Percentiles rank a stretch among this genome's conserved stretches.
These are phyloP conservation scores for Cebus imitator DNA, from an alignment of 2,113 vertebrate genomes.

Conservation along the genomic window DNA sequence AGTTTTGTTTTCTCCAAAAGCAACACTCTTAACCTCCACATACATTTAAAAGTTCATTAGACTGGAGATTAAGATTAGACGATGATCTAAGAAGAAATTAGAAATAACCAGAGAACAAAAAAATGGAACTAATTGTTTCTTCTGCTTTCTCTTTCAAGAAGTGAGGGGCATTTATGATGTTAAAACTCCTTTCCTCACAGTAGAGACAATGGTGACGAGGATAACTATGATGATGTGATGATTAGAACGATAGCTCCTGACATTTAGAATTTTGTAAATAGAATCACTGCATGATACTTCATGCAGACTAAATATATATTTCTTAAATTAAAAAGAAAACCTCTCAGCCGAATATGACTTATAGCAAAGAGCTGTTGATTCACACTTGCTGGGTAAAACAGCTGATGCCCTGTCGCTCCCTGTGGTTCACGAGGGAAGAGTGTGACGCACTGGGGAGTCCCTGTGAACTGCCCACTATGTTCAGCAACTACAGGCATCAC, in stretches of 20 bases:
- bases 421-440: background rate
- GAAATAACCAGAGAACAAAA: background rate
- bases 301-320: conserved; percentile 35
- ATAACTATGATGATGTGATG: rapidly evolving
- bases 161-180: background rate
- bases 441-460: background rate
- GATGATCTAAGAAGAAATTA: background rate
- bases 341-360: background rate
- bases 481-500: background rate
- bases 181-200: background rate
- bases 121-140: background rate
- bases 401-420: background rate
- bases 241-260: background rate
- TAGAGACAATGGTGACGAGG: background rate
- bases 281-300: background rate
- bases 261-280: conserved; percentile 7
- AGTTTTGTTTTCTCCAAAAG: background rate
- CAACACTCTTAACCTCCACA: background rate
- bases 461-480: background rate
- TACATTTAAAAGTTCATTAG: background rate
- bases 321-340: conserved; percentile 18
- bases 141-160: background rate
- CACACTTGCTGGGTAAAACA: conserved; percentile 46
- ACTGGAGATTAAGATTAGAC: background rate
- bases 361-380: conserved; percentile 32